Percentiles rank a stretch among this genome's conserved stretches.
phyloP scores from a whole-genome alignment of 2,113 vertebrate genomes.

The Rhabdornis inornatus region DNA sequence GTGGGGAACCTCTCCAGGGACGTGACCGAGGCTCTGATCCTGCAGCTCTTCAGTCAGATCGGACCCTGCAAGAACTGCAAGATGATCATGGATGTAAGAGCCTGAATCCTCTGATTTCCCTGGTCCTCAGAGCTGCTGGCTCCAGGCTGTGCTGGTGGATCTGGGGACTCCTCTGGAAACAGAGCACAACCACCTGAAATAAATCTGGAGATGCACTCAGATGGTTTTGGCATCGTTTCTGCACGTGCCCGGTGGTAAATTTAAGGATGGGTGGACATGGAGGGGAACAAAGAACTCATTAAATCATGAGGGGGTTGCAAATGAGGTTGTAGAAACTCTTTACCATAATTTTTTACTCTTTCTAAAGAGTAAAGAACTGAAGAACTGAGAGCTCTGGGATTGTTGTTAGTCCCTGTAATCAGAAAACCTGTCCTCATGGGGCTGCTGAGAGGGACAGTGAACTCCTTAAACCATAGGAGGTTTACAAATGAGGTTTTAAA shows the following conservation, averaged over 20 bases:
- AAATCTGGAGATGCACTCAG: neutral
- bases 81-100: slow-evolving; percentile 98
- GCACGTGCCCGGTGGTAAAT: accelerated
- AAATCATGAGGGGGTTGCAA: accelerated
- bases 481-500: neutral
- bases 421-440: neutral
- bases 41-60: slow-evolving; percentile 97
- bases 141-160: accelerated
- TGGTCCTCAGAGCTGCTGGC: accelerated
- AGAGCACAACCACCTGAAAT: accelerated
- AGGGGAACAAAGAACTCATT: neutral
- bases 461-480: accelerated
- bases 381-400: neutral
- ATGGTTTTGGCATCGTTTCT: neutral
- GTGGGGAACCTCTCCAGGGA: slow-evolving; percentile 98
- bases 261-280: too few species aligned
- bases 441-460: neutral
- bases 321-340: neutral
- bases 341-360: accelerated
- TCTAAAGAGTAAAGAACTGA: neutral
- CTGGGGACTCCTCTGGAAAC: neutral
- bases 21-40: slow-evolving; percentile 94
- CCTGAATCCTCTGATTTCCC: neutral
- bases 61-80: slow-evolving; percentile 99
- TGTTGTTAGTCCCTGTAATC: accelerated